Base-by-base conservation (phyloP, 1,140 invertebrate genomes). In the Lordiphosa collinella region DNA sequence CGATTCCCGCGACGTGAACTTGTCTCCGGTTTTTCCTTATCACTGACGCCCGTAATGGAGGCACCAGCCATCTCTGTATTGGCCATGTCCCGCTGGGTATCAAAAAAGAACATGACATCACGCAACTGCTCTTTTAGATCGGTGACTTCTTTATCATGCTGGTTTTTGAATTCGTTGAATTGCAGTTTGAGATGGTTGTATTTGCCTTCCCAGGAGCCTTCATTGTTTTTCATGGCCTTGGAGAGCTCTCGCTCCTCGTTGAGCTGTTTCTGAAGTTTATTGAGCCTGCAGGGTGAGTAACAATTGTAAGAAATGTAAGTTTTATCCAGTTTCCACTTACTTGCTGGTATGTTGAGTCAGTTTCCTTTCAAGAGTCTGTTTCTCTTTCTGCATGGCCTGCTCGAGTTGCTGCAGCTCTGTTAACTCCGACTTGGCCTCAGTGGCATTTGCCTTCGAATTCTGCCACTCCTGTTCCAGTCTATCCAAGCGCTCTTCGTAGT, bases 21-120 rank as follows among this genome's bases (percentile, higher is more conserved):
- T 4, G 37, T 51, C 0, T 41, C 51, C 8, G 65, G 58, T 9
- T 44, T 44, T n/a, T 88, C 86, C 36, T 65, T 69, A 8, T 75
- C 86, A 6, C 89, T 90, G n/a, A 93, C 90, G 7, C 93, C 92
- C 9, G 78, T 84, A 4, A 96, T 93, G 10, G 92, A 92, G 13
- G 94, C 94, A 1, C 92, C 91, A 43, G 91, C 91, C 11, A 93
- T 60, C 9, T 90, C 90, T 0, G 92, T 93, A 57, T 92, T 91
- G 59, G 91, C 91, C 63, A 93, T 92, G 63, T 91, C 80, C 32
- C 74, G 64, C 47, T 89, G 94, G 7, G 96, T 97, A 73, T 99
- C 96, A 49, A 99, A 91, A 88, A 95, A 98, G 90, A 99, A 97
- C 96, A 99, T 98, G 1, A 99, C 90, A 91, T 99, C 98, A 9